A percentile compares a stretch with the other conserved stretches of the same genome.
Evolutionary conservation across 2,113 vertebrate genomes (phyloP).

Genomic region (Myrmecophaga tridactyla): DNA sequence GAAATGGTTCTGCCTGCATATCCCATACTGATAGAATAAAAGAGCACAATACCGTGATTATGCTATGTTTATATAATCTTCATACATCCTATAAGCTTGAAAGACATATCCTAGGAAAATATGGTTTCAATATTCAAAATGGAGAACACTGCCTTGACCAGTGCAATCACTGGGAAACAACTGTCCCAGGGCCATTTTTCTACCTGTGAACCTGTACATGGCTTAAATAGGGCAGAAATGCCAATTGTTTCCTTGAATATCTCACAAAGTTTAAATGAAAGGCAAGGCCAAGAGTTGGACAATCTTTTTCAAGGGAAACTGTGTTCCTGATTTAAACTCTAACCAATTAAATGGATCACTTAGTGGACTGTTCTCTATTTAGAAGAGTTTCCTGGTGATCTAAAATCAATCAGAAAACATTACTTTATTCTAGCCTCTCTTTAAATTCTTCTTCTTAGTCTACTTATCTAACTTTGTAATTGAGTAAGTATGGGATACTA

Average conservation of each 20-base stretch:
- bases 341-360: conserved; percentile 43
- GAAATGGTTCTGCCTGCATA: background rate
- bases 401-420: conserved; percentile 50
- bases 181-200: background rate
- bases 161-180: background rate
- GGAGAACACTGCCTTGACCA: background rate
- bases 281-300: conserved; percentile 7
- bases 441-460: conserved; percentile 51
- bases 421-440: conserved; percentile 33
- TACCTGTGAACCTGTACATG: background rate
- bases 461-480: conserved; percentile 49
- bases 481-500: conserved; percentile 41
- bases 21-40: background rate
- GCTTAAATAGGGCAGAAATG: background rate
- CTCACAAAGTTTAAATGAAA: conserved; percentile 42
- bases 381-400: conserved; percentile 34
- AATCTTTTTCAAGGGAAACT: conserved; percentile 7
- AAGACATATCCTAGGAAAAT: background rate
- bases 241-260: conserved; percentile 4
- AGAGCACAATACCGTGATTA: background rate
- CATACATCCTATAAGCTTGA: background rate
- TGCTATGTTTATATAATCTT: background rate
- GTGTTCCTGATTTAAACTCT: conserved; percentile 42
- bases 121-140: background rate
- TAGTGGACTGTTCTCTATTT: conserved; percentile 34